phyloP scores from a whole-genome alignment of 2,888 invertebrate genomes.

The Dryobota labecula region DNA sequence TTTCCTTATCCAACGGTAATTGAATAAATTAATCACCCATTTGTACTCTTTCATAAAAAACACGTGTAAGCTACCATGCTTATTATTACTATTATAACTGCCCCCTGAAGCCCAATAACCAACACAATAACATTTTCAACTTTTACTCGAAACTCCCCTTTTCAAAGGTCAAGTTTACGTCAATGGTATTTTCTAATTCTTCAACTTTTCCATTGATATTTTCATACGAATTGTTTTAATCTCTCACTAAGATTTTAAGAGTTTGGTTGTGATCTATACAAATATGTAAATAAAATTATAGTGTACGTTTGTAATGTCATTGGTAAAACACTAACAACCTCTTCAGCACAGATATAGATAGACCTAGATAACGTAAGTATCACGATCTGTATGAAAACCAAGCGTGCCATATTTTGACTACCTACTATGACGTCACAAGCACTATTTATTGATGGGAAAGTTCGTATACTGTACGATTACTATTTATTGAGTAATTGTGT shows the following conservation, averaged over 20 bases:
- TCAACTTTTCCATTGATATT: neutral
- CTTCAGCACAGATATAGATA: too few relatives aligned
- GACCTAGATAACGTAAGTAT: too few relatives aligned
- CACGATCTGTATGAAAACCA: too few relatives aligned
- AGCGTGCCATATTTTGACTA: too few relatives aligned
- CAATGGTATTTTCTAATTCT: neutral
- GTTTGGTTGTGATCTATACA: neutral
- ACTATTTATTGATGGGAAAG: too few relatives aligned
- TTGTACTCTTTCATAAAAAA: neutral
- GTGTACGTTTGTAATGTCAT: too few relatives aligned
- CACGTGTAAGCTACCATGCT: neutral
- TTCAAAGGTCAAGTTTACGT: conserved; percentile 1
- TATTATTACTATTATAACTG: too few relatives aligned
- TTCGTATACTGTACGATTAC: too few relatives aligned
- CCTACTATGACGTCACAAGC: too few relatives aligned
- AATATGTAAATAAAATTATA: too few relatives aligned
- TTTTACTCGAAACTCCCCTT: neutral
- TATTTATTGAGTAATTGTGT: too few relatives aligned
- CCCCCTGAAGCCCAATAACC: neutral
- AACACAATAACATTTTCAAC: neutral
- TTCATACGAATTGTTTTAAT: neutral
- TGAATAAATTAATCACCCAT: neutral
- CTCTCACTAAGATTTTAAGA: neutral
- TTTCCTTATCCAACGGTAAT: conserved; percentile 6
- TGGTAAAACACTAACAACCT: too few relatives aligned